phyloP scores from a whole-genome alignment of 2,888 invertebrate genomes.

The Dasypogon diadema region DNA sequence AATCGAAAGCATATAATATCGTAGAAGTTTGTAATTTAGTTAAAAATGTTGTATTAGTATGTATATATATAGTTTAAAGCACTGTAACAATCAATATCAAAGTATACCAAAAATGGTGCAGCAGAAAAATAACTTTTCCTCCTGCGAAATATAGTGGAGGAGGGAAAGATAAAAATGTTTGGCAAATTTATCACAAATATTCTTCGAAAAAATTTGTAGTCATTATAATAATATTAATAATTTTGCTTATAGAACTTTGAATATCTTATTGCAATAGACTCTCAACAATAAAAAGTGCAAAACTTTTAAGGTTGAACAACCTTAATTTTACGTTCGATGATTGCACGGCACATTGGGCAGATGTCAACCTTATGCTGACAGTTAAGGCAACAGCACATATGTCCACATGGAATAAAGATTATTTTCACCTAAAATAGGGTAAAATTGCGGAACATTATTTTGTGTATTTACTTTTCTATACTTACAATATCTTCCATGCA shows the following conservation, averaged over 20 bases:
- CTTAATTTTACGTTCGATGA: slow-evolving; percentile 78
- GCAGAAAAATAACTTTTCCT: slow-evolving; percentile 29
- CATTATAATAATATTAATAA: slow-evolving; percentile 1
- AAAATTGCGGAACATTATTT: slow-evolving; percentile 42
- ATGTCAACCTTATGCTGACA: slow-evolving; percentile 74
- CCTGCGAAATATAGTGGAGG: slow-evolving; percentile 28
- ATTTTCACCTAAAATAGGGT: slow-evolving; percentile 75
- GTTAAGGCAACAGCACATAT: slow-evolving; percentile 82
- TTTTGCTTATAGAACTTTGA: slow-evolving; percentile 44
- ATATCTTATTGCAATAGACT: slow-evolving; percentile 43
- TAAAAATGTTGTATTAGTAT: slow-evolving; percentile 3
- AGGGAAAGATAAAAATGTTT: slow-evolving; percentile 43
- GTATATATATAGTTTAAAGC: slow-evolving; percentile 16
- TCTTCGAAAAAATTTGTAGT: slow-evolving; percentile 35
- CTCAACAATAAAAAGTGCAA: slow-evolving; percentile 49
- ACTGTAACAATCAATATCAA: slow-evolving; percentile 41
- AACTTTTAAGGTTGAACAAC: slow-evolving; percentile 68
- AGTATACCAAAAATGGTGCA: slow-evolving; percentile 48
- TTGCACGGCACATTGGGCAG: slow-evolving; percentile 85
- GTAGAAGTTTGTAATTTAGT: slow-evolving; percentile 17
- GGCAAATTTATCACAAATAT: slow-evolving; percentile 50
- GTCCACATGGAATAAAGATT: slow-evolving; percentile 89
- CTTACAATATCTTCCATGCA: slow-evolving; percentile 82
- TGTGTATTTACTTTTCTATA: slow-evolving; percentile 51
- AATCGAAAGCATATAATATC: slow-evolving; percentile 40